Base-by-base conservation (phyloP, 2,888 invertebrate species). In the Zelleria hepariella region DNA sequence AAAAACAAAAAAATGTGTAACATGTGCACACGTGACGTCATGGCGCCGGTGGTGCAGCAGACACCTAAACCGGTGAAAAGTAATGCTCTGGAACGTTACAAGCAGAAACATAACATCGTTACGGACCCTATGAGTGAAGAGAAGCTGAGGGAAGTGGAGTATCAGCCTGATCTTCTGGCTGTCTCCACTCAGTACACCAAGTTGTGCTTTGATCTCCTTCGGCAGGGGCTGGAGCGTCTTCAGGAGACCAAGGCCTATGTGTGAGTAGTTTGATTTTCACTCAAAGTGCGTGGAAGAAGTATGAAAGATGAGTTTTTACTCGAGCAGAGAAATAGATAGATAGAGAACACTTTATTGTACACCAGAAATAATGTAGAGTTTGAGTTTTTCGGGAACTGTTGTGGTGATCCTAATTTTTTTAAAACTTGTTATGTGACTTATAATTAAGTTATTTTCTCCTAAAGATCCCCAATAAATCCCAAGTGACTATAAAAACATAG, bases 221-320 rank as follows among this genome's bases (percentile, higher is more conserved):
- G 80, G 62, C 70, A 75, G 23, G 71, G 70, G 25, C 64, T 82
- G 64, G 80, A 74, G 59, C 71, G 72, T 1, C 63, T 87, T 27
- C 86, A 88, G 63, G 83, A 86, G 62, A 82, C 88, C 60, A 87
- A 87, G 66, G 76, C 82, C 15, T 90, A 84, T 70, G 83, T 83
- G 91, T 91, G 60, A 90, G 90, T 89, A 53, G 32, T 3, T 42
- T 61, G 25, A 68, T 66, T 70, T 67, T 70, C 62, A 63, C 21
- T 60, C n/a, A n/a, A n/a, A n/a, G 23, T 57, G 57, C 32, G 25
- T 18, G 32, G 32, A 15, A 42, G 32, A 42, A 10, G 32, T 10
- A 42, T 42, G 15, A 1, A 15, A 42, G 32, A n/a, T n/a, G n/a
- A 1, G 15, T 42, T 15, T 1, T 15, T 42, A n/a, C n/a, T n/a